Base-by-base conservation (phyloP, 2,888 invertebrate genomes). In the Acheta domesticus region DNA sequence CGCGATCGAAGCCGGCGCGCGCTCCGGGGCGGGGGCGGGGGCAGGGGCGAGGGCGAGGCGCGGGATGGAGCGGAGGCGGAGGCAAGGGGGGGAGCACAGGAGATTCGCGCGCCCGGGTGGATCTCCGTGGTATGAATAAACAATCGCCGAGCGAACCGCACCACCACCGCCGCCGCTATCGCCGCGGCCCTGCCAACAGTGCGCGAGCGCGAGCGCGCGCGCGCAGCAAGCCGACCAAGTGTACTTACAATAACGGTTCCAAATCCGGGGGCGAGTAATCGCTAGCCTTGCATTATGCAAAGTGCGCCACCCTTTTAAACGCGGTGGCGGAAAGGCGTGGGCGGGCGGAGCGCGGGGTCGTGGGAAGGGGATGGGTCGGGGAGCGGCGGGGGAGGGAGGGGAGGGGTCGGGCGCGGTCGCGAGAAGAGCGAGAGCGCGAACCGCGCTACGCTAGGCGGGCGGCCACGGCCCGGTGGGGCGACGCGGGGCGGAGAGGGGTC, bases 241-340 rank as follows among this genome's bases (percentile, higher is more conserved):
- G 62, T 62, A 62, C n/a, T 62, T 14, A 62, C 62, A 62, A 62
- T 62, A 62, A 62, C 62, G 62, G 62, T 14, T 62, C 16, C 16
- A 62, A 62, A 62, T 62, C 62, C 62, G 62, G n/a, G 62, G n/a
- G n/a, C 14, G 62, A 62, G 62, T 62, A 62, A 62, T 62, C 62
- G 62, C 62, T 8, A n/a, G 62, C 62, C n/a, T 62, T 62, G 16
- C 62, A 62, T 62, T 62, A 62, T 62, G 62, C 62, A 62, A 62
- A 62, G 62, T 62, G n/a, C n/a, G 62, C 62, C n/a, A n/a, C 62
- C n/a, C 62, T 62, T 62, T 19, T 62, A 62, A 62, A 62, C 62
- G 62, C n/a, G 62, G 62, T n/a, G n/a, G 62, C 62, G 62, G 62
- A n/a, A 19, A n/a, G 16, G 62, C n/a, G 62, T 14, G 1, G 62